Evolutionary conservation across 2,888 invertebrate genomes (phyloP).

Genomic region (Dasysyrphus albostriatus): DNA sequence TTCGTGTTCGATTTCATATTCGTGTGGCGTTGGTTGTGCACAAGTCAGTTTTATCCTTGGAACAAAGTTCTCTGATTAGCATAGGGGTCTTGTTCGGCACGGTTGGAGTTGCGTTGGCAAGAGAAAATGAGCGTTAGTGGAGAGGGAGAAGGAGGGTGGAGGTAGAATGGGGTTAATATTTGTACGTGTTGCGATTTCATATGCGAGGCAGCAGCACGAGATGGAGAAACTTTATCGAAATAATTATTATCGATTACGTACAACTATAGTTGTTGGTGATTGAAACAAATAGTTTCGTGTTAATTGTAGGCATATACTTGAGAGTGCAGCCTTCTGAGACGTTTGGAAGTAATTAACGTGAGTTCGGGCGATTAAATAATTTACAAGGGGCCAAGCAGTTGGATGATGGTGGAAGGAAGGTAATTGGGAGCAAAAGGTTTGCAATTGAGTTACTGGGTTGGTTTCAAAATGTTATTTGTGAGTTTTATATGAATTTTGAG

Average conservation of each 20-base stretch:
- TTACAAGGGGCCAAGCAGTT: neutral
- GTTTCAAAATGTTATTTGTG: neutral
- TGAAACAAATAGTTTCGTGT: slow-evolving; percentile 69
- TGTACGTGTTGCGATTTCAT: slow-evolving; percentile 36
- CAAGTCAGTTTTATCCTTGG: slow-evolving; percentile 23
- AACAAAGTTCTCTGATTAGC: slow-evolving; percentile 31
- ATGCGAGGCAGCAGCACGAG: neutral
- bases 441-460: neutral
- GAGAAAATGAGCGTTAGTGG: neutral
- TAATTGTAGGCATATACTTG: slow-evolving; percentile 57
- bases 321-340: slow-evolving; percentile 44
- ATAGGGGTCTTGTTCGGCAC: neutral
- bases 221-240: slow-evolving; percentile 41
- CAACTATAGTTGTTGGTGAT: slow-evolving; percentile 33
- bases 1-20: neutral
- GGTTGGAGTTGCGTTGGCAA: neutral
- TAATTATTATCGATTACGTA: slow-evolving; percentile 69
- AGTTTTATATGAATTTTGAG: neutral
- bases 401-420: neutral
- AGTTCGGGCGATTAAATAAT: slow-evolving; percentile 50
- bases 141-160: no score
- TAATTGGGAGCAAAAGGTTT: neutral
- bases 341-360: slow-evolving; percentile 56
- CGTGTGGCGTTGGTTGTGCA: neutral
- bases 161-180: neutral